Evolutionary conservation across 2,113 vertebrate genomes (phyloP), one percentile per base, ranked within the genome.

Genomic region (Puntigrus tetrazona): DNA sequence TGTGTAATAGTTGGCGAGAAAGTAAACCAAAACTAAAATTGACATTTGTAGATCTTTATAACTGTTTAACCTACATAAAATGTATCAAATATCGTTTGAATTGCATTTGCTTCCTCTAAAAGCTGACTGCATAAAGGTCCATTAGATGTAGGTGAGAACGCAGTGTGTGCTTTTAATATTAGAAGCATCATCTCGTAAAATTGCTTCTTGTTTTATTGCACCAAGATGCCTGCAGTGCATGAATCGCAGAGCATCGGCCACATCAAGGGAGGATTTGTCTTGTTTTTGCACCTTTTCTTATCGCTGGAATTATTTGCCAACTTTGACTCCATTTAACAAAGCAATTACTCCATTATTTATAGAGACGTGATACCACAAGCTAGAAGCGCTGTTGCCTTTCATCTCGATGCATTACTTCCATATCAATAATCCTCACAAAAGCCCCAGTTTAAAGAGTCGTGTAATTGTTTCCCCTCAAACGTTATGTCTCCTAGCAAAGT

Each of bases 401-500:
- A 81, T 70, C 34, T 1, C 65, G 36, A 73, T 73, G 55, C 81
- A 73, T 82, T 82, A 82, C 55, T 82, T 82, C 16, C 43, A 82
- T 73, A 38, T 72, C 63, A 73, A 31, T 55, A 72, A 72, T 82
- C 65, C 45, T 50, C 65, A 70, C 36, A 73, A 73, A 73, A 73
- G 81, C 47, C 67, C 16, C 67, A 31, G 31, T 57, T 73, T 57
- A 36, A 14, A 52, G 47, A 38, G 47, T 5, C 8, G 34, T 29
- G 25, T 55, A 7, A 75, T 20, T 75, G 25, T 52, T 70, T 73
- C 47, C 81, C 50, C 34, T n/a, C n/a, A n/a, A n/a, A n/a, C 74
- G 20, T 85, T 80, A 80, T 85, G 67, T 69, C 13, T 85, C 55
- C 38, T 41, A 73, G 78, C 79, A 81, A 85, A 85, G 67, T 81